phyloP scores from a whole-genome alignment of 2,797 vertebrate genomes.

The Leptatherina wallacei region DNA sequence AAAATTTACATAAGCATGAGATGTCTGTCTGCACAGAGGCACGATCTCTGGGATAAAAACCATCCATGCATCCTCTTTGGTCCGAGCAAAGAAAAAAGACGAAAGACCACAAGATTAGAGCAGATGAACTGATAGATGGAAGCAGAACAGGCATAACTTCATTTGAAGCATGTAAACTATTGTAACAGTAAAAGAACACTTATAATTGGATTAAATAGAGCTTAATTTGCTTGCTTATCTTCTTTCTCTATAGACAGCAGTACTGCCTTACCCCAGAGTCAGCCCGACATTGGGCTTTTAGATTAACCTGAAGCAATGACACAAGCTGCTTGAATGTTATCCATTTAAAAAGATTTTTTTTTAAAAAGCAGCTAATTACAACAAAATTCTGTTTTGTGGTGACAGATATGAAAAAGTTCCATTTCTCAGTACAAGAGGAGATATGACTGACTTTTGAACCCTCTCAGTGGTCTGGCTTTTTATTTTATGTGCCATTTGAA shows the following conservation, averaged over 20 bases:
- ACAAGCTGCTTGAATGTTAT: slow-evolving; percentile 11
- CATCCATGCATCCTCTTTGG: neutral
- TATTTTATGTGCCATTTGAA: neutral
- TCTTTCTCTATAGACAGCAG: slow-evolving; percentile 1
- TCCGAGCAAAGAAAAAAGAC: neutral
- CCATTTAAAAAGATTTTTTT: neutral
- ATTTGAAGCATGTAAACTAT: neutral
- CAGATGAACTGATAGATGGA: slow-evolving; percentile 8
- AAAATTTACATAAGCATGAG: neutral
- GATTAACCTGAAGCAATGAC: slow-evolving; percentile 16
- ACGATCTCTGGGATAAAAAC: slow-evolving; percentile 1
- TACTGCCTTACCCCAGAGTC: neutral
- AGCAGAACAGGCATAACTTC: neutral
- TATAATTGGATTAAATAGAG: slow-evolving; percentile 22
- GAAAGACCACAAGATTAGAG: neutral
- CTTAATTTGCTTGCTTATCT: slow-evolving; percentile 23
- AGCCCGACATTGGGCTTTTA: slow-evolving; percentile 12
- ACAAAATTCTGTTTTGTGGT: neutral
- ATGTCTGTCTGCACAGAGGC: neutral
- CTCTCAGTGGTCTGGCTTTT: neutral
- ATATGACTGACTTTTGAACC: slow-evolving; percentile 7
- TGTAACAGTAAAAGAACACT: slow-evolving; percentile 16
- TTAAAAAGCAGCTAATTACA: slow-evolving; percentile 2
- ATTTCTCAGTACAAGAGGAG: neutral
- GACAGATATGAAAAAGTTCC: neutral